Evolutionary conservation across 2,113 vertebrate species (phyloP).

Genomic region (Podilymbus podiceps): DNA sequence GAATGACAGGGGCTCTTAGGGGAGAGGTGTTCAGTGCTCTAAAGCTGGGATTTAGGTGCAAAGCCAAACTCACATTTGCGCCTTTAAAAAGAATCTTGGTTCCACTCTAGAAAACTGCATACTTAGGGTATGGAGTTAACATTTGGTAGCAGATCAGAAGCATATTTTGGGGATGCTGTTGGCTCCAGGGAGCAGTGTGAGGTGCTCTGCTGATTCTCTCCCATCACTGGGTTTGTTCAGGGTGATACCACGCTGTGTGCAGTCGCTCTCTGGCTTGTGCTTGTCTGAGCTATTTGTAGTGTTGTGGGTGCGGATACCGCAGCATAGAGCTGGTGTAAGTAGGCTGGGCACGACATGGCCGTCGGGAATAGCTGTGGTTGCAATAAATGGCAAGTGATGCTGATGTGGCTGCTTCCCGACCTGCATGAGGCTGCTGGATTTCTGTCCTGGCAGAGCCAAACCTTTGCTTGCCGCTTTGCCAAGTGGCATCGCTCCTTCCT

Average conservation of each 20-base stretch:
- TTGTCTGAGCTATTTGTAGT: fast-evolving
- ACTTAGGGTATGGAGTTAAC: not conserved
- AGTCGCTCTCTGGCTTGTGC: fast-evolving
- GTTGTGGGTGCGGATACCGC: not conserved
- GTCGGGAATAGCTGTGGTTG: not conserved
- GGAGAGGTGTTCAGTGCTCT: not conserved
- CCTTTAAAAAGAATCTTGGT: not conserved
- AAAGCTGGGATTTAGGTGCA: not conserved
- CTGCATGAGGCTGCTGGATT: not conserved
- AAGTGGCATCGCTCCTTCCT: fast-evolving
- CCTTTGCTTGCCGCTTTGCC: not conserved
- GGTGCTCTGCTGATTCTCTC: not conserved
- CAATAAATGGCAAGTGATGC: not conserved
- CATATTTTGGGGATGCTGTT: not conserved
- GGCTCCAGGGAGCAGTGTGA: not conserved
- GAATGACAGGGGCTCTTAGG: not conserved
- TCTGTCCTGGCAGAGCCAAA: not conserved
- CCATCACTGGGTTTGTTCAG: not conserved
- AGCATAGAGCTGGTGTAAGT: fast-evolving
- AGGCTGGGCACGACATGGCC: fast-evolving
- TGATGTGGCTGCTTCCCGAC: not conserved
- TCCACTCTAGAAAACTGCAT: not conserved
- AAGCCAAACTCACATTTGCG: not conserved
- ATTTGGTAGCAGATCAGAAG: not conserved
- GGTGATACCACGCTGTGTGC: fast-evolving